Percentiles rank a stretch among this genome's conserved stretches.
phyloP scores from a whole-genome alignment of 2,113 vertebrate species.

The Ellobius talpinus region DNA sequence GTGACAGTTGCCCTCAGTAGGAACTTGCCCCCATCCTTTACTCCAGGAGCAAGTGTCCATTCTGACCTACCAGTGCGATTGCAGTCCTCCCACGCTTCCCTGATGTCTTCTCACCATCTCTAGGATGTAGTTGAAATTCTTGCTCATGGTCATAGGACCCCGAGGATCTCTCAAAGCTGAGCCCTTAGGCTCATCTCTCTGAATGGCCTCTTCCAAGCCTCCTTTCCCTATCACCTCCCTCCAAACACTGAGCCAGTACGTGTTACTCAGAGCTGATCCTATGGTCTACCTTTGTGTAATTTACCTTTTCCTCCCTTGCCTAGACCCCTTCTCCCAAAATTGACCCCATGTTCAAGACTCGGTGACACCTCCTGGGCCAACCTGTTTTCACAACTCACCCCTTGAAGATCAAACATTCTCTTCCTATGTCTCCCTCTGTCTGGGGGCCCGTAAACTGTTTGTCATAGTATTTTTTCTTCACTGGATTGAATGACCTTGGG shows the following conservation, averaged over 20 bases:
- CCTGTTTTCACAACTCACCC: background rate
- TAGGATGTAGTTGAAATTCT: slow-evolving; percentile 31
- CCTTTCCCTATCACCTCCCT: too few species aligned
- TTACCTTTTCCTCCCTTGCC: background rate
- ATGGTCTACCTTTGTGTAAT: background rate
- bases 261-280: background rate
- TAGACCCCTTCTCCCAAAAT: background rate
- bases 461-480: background rate
- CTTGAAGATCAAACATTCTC: background rate
- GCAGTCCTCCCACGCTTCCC: background rate
- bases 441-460: background rate
- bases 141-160: background rate
- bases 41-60: background rate
- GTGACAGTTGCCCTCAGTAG: background rate
- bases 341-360: background rate
- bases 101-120: slow-evolving; percentile 7
- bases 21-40: background rate
- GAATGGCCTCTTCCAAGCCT: too few species aligned
- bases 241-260: slow-evolving; percentile 1
- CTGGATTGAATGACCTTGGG: background rate
- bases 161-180: background rate
- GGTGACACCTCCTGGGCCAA: background rate
- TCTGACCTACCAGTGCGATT: background rate
- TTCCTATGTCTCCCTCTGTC: background rate
- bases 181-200: background rate